A percentile compares a stretch with the other conserved stretches of the same genome.
Conservation (phyloP, 1,140 invertebrate species). For the Leptopilina boulardi region DNA sequence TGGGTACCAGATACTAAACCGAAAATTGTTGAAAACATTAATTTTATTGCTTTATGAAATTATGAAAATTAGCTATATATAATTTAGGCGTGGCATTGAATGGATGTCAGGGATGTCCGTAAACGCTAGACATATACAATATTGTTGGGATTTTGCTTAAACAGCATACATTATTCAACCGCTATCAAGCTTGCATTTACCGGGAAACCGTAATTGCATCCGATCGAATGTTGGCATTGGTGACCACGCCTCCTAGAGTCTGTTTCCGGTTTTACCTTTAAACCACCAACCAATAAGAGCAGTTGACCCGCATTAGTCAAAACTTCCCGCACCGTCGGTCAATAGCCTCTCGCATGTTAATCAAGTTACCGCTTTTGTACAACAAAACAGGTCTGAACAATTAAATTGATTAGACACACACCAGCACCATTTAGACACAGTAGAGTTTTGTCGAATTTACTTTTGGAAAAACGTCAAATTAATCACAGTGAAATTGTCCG, state of each 20-base stretch:
- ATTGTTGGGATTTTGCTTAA: conserved; percentile 40
- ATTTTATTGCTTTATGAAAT: not conserved
- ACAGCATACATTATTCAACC: conserved; percentile 60
- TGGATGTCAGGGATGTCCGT: not conserved
- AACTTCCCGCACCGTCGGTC: conserved; percentile 52
- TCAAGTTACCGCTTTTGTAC: conserved; percentile 40
- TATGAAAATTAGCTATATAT: not conserved
- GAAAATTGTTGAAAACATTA: too few species aligned
- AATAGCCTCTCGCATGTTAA: conserved; percentile 49
- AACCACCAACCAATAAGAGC: conserved; percentile 57
- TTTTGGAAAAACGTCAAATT: not conserved
- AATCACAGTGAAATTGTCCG: not conserved
- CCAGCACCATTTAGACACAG: not conserved
- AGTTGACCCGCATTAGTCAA: conserved; percentile 55
- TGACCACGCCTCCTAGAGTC: conserved; percentile 56
- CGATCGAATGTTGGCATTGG: conserved; percentile 54
- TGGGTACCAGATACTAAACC: too few species aligned
- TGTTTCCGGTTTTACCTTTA: conserved; percentile 59
- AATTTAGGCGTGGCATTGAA: conserved; percentile 24
- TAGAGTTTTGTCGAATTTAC: not conserved
- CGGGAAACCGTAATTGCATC: conserved; percentile 55
- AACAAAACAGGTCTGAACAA: conserved; percentile 30
- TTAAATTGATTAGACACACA: conserved; percentile 16
- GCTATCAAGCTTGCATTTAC: conserved; percentile 51
- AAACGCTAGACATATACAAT: not conserved